Evolutionary conservation across 2,113 vertebrate genomes (phyloP).

Genomic region (Rallus limicola): DNA sequence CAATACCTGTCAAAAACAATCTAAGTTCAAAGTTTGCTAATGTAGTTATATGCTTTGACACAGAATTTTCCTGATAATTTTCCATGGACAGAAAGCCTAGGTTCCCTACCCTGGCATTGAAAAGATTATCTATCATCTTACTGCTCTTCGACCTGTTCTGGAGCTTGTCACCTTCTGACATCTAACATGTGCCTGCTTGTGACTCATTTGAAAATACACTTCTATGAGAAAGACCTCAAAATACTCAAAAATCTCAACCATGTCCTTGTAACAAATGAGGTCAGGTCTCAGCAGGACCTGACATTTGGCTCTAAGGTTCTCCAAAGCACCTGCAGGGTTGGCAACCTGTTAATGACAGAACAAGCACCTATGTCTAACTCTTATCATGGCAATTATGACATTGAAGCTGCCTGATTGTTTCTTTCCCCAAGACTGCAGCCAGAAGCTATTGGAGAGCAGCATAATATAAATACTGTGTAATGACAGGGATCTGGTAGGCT

Average conservation of each 20-base stretch:
- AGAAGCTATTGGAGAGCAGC: neutral
- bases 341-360: neutral
- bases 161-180: neutral
- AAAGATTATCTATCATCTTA: neutral
- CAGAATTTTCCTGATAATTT: neutral
- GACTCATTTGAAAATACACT: neutral
- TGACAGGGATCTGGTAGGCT: neutral
- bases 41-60: neutral
- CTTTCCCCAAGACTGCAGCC: neutral
- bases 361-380: neutral
- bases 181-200: neutral
- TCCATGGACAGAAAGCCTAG: neutral
- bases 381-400: neutral
- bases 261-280: neutral
- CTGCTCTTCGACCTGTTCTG: neutral
- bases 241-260: neutral
- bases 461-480: neutral
- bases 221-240: neutral
- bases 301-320: neutral
- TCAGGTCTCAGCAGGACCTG: neutral
- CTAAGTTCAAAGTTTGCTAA: neutral
- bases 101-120: neutral
- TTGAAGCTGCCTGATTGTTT: neutral
- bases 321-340: neutral
- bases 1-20: neutral